These are phyloP conservation scores for Triplophysa yarkandensis DNA, from an alignment of 2,797 vertebrate species.

Conservation along the genomic window DNA sequence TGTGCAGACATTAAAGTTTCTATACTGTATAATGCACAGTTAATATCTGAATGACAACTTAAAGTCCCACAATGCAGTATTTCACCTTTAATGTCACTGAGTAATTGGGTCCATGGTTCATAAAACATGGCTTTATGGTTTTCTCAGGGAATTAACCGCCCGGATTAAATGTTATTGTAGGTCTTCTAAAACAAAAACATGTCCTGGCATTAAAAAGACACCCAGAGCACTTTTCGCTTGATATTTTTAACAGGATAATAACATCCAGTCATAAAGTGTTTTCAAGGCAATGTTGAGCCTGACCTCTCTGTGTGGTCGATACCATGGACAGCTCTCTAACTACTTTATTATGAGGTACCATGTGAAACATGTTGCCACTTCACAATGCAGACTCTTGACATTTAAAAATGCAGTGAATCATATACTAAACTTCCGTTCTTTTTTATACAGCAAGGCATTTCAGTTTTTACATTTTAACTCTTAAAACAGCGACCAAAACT, in stretches of 20 bases:
- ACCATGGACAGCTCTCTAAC: conserved; percentile 15
- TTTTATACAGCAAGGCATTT: no score
- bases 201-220: not conserved
- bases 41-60: conserved; percentile 45
- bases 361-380: no score
- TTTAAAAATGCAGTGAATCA: not conserved
- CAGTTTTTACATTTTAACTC: no score
- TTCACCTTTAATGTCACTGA: conserved; percentile 12
- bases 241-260: not conserved
- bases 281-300: not conserved
- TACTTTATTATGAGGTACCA: not conserved
- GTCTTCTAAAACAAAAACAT: conserved; percentile 3
- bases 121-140: conserved; percentile 8
- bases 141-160: conserved; percentile 17
- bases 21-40: not conserved
- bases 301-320: not conserved
- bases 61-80: conserved; percentile 5
- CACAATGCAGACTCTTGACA: not conserved
- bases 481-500: no score
- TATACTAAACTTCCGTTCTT: no score
- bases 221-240: not conserved
- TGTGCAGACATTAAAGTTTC: no score
- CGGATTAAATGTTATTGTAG: not conserved
- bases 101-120: conserved; percentile 29
- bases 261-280: not conserved